Evolutionary conservation across 2,888 invertebrate species (phyloP).

Genomic region (Patella depressa): DNA sequence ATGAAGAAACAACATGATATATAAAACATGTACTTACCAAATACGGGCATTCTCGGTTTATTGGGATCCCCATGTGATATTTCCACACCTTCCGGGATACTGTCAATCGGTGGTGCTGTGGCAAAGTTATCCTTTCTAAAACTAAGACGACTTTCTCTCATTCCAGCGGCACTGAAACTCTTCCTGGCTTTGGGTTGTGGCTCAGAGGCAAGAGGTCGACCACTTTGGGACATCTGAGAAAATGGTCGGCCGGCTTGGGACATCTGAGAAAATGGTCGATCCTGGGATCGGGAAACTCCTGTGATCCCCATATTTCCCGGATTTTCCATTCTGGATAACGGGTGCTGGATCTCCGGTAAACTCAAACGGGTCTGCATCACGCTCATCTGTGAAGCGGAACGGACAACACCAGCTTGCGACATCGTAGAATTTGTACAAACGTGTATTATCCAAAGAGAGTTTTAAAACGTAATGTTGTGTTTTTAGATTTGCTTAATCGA

Average conservation of each 20-base stretch:
- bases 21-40: slow-evolving; percentile 60
- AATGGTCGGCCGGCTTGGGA: slow-evolving; percentile 18
- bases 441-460: no score
- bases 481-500: no score
- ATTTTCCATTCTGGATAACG: slow-evolving; percentile 63
- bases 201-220: slow-evolving; percentile 63
- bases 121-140: slow-evolving; percentile 27
- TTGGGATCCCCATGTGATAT: slow-evolving; percentile 63
- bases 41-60: slow-evolving; percentile 66
- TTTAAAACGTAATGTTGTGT: no score
- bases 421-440: slow-evolving; percentile 30
- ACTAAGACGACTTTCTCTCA: slow-evolving; percentile 47
- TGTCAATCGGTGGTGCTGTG: slow-evolving; percentile 41
- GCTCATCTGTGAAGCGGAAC: slow-evolving; percentile 47
- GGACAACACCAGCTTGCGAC: slow-evolving; percentile 58
- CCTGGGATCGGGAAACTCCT: slow-evolving; percentile 61
- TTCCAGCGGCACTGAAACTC: slow-evolving; percentile 47
- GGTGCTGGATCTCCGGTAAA: slow-evolving; percentile 66
- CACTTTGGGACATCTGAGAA: slow-evolving; percentile 18
- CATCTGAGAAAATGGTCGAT: slow-evolving; percentile 51
- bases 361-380: slow-evolving; percentile 45
- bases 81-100: slow-evolving; percentile 68
- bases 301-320: slow-evolving; percentile 61
- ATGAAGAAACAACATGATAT: no score
- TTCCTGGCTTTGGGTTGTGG: slow-evolving; percentile 42